A percentile compares a stretch with the other conserved stretches of the same genome.
These are phyloP conservation scores for Leptatherina wallacei DNA, from an alignment of 2,797 vertebrate species.

Conservation along the genomic window DNA sequence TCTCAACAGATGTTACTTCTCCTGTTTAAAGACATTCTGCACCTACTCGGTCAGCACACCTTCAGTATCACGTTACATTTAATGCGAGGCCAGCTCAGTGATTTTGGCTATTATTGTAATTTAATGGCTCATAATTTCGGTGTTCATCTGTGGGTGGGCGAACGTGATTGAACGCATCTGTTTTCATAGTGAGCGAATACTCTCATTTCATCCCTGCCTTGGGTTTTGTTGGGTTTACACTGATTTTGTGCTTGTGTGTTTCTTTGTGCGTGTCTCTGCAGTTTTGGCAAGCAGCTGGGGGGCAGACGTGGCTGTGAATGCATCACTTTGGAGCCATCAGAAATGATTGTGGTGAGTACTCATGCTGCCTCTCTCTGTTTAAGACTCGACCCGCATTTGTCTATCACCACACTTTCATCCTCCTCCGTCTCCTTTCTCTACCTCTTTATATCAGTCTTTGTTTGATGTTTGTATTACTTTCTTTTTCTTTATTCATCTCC, in stretches of 20 bases:
- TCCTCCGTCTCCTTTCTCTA: conserved; percentile 10
- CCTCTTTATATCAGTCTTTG: conserved; percentile 56
- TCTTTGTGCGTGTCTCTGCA: conserved; percentile 70
- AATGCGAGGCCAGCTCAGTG: not conserved
- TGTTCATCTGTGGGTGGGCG: conserved; percentile 12
- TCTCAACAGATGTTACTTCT: conserved; percentile 13
- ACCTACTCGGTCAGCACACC: not conserved
- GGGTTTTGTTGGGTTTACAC: conserved; percentile 29
- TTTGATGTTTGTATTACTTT: conserved; percentile 50
- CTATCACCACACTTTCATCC: conserved; percentile 36
- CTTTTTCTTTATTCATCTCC: conserved; percentile 3
- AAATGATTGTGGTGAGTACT: conserved; percentile 97
- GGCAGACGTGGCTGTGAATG: conserved; percentile 96
- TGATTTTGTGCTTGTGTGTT: conserved; percentile 14
- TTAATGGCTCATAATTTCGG: not conserved
- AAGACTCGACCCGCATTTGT: conserved; percentile 11
- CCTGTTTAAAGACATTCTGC: not conserved
- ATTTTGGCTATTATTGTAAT: conserved; percentile 2
- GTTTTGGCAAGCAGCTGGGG: conserved; percentile 96
- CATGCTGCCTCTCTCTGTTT: not conserved
- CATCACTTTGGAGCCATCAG: conserved; percentile 96
- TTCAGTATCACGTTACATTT: not conserved
- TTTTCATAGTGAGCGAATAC: not conserved
- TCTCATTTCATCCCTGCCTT: conserved; percentile 12
- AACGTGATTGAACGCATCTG: conserved; percentile 27